These are phyloP conservation scores for Anthoscopus minutus DNA, from an alignment of 2,113 vertebrate genomes.

Conservation along the genomic window DNA sequence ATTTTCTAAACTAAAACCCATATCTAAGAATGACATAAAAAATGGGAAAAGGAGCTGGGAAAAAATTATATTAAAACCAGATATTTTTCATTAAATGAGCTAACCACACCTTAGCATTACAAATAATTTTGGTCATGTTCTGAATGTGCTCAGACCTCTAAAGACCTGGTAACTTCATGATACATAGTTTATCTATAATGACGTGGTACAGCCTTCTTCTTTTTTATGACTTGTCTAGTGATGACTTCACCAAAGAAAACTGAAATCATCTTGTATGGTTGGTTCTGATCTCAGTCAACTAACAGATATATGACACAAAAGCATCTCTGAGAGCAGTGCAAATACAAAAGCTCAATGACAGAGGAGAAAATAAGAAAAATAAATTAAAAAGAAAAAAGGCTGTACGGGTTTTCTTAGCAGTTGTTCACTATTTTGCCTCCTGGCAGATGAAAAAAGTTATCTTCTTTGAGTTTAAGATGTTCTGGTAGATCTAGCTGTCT, in stretches of 20 bases:
- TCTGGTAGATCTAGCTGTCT: slow-evolving; percentile 84
- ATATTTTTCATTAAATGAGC: background rate
- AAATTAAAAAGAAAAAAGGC: background rate
- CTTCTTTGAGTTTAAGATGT: slow-evolving; percentile 82
- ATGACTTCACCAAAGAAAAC: background rate
- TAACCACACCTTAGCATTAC: background rate
- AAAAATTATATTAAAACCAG: background rate
- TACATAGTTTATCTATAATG: background rate
- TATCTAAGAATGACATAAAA: background rate
- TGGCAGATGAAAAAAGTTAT: slow-evolving; percentile 82
- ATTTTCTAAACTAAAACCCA: background rate
- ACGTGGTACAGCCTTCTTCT: background rate
- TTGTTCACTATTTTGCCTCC: slow-evolving; percentile 77
- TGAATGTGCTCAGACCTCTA: background rate
- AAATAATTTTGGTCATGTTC: background rate
- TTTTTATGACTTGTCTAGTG: background rate
- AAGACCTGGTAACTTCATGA: background rate
- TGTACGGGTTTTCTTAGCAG: slow-evolving; percentile 62
- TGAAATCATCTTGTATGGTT: background rate
- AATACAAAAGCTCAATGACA: background rate
- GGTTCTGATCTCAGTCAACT: background rate
- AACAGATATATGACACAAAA: background rate
- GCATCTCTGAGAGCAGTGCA: background rate
- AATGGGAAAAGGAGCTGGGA: background rate
- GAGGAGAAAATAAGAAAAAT: background rate